These are phyloP conservation scores for Platygyra sinensis DNA, from an alignment of 64 coral and sea anemone genomes.

Conservation along the genomic window DNA sequence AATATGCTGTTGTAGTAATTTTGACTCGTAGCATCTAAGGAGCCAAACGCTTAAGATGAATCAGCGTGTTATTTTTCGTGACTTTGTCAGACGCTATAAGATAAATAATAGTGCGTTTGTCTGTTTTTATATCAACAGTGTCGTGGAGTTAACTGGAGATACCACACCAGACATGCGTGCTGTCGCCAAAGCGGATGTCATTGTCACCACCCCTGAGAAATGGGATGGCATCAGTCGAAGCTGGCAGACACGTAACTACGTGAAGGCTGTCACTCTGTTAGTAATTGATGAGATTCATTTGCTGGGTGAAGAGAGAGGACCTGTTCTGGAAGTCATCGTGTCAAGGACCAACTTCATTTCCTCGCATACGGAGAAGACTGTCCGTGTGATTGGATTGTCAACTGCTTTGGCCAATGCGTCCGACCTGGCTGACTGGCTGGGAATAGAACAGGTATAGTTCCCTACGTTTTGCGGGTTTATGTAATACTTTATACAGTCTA, in stretches of 20 bases:
- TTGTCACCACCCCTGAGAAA: slow-evolving; percentile 98
- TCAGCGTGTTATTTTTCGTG: too few relatives aligned
- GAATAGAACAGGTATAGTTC: slow-evolving; percentile 70
- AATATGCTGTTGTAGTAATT: too few relatives aligned
- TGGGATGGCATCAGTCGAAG: slow-evolving; percentile 98
- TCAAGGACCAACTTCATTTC: slow-evolving; percentile 99
- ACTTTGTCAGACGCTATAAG: too few relatives aligned
- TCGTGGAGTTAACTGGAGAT: slow-evolving; percentile 95
- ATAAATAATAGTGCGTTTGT: too few relatives aligned
- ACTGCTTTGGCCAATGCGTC: slow-evolving; percentile 95
- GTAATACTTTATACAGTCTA: too few relatives aligned
- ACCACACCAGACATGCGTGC: slow-evolving; percentile 90
- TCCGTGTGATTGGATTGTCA: slow-evolving; percentile 88
- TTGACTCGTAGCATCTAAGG: too few relatives aligned
- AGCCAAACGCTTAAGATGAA: too few relatives aligned
- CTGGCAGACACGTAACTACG: slow-evolving; percentile 98
- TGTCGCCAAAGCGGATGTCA: slow-evolving; percentile 94
- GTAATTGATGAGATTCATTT: slow-evolving; percentile 99
- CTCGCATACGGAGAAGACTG: slow-evolving; percentile 88
- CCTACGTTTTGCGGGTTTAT: too few relatives aligned
- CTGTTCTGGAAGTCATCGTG: slow-evolving; percentile 96
- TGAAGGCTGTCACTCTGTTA: slow-evolving; percentile 79
- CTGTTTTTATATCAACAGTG: slow-evolving; percentile 33
- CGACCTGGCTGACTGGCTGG: slow-evolving; percentile 94
- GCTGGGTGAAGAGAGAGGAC: slow-evolving; percentile 96